Conservation (phyloP, 2,888 invertebrate species). For the Aleiodes alternator region DNA sequence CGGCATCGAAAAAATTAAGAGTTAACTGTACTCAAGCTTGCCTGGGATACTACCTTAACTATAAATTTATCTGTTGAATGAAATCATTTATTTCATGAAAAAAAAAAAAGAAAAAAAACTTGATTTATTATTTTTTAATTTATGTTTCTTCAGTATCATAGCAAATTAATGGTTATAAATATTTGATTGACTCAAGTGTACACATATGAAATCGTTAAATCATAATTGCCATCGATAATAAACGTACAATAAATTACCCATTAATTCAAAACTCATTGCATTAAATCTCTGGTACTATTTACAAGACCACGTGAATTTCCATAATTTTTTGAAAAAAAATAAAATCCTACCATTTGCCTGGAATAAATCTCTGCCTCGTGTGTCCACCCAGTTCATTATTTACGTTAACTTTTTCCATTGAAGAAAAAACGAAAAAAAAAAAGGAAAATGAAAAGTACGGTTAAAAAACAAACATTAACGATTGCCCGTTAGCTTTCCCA, state of each 20-base stretch:
- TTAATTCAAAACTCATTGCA: conserved; percentile 11
- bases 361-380: conserved; percentile 1
- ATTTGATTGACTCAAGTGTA: conserved; percentile 12
- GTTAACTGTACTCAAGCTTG: too few relatives aligned
- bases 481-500: conserved; percentile 49
- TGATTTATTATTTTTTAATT: background rate
- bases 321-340: background rate
- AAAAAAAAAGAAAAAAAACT: too few relatives aligned
- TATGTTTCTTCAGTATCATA: conserved; percentile 1
- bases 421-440: conserved; percentile 11
- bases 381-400: conserved; percentile 29
- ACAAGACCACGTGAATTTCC: background rate
- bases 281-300: background rate
- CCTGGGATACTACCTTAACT: too few relatives aligned
- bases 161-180: conserved; percentile 35
- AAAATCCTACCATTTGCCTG: background rate
- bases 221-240: conserved; percentile 38
- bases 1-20: too few relatives aligned
- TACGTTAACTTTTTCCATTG: background rate
- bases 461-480: conserved; percentile 37
- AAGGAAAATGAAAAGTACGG: background rate
- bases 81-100: too few relatives aligned
- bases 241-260: conserved; percentile 37
- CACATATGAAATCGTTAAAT: conserved; percentile 41
- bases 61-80: too few relatives aligned